Percentiles rank a stretch among this genome's conserved stretches.
Evolutionary conservation across 2,888 invertebrate species (phyloP).

Genomic region (Rugalucina vietnamica): DNA sequence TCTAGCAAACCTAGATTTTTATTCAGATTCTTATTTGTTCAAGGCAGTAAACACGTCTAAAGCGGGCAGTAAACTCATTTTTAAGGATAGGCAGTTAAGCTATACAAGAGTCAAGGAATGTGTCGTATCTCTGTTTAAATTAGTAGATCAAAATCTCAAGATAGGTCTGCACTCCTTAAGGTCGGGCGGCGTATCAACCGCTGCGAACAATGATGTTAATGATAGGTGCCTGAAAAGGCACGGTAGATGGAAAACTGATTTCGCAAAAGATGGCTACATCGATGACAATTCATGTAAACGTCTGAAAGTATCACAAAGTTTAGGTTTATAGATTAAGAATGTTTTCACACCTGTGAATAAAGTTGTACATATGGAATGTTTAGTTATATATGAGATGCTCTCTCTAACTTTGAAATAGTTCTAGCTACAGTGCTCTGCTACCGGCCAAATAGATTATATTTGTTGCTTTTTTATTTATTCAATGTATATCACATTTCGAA

Average conservation of each 20-base stretch:
- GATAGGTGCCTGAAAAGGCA: conserved; percentile 11
- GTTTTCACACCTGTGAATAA: not conserved
- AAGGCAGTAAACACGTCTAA: not conserved
- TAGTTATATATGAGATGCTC: not conserved
- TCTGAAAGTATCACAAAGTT: conserved; percentile 6
- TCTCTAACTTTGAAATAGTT: not conserved
- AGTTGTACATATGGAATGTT: not conserved
- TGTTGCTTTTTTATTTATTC: not conserved
- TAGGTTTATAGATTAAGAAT: not conserved
- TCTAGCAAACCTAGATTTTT: not conserved
- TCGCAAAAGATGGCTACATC: conserved; percentile 9
- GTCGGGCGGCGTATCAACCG: conserved; percentile 16
- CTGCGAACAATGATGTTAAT: conserved; percentile 5
- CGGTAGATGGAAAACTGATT: conserved; percentile 14
- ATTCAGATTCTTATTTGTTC: not conserved
- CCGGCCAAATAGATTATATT: not conserved
- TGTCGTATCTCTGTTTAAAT: not conserved
- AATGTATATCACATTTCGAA: no score
- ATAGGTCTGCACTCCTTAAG: conserved; percentile 3
- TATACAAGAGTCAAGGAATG: not conserved
- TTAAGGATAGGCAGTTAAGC: not conserved
- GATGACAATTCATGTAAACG: not conserved
- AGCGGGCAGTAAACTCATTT: not conserved
- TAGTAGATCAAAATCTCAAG: not conserved
- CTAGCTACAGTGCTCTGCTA: not conserved